Conservation (phyloP, 1,140 invertebrate genomes). For the Saccostrea glomerata region DNA sequence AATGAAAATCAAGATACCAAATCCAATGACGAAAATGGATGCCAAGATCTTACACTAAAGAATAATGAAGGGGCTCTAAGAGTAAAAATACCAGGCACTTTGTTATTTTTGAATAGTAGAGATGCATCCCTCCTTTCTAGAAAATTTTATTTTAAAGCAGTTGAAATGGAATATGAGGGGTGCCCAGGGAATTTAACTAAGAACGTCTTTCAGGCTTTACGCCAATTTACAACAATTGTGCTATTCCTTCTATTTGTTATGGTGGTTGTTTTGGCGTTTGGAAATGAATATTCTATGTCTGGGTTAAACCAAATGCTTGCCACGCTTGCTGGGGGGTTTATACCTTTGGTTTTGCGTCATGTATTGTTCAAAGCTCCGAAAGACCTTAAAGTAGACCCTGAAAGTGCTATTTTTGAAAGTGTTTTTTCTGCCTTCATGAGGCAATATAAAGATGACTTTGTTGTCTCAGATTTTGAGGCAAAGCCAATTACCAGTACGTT, state of each 20-base stretch:
- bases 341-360: conserved; percentile 66
- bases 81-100: conserved; percentile 53
- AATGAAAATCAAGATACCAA: too few relatives aligned
- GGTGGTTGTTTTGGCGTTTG: conserved; percentile 67
- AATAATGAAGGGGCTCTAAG: not conserved
- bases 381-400: conserved; percentile 51
- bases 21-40: too few relatives aligned
- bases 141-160: conserved; percentile 63
- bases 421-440: conserved; percentile 37
- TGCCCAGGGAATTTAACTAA: conserved; percentile 60
- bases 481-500: too few relatives aligned
- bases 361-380: conserved; percentile 51
- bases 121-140: conserved; percentile 62
- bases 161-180: conserved; percentile 58
- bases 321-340: conserved; percentile 65
- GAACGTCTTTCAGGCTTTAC: conserved; percentile 53
- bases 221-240: conserved; percentile 56
- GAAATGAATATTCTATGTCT: conserved; percentile 63
- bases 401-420: conserved; percentile 60
- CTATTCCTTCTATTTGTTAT: conserved; percentile 67
- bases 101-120: conserved; percentile 62
- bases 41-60: too few relatives aligned
- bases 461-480: too few relatives aligned
- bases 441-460: too few relatives aligned
- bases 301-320: conserved; percentile 67